Percentiles rank a stretch among this genome's conserved stretches.
Evolutionary conservation across 2,113 vertebrate species (phyloP).

Genomic region (Ptilonorhynchus violaceus): DNA sequence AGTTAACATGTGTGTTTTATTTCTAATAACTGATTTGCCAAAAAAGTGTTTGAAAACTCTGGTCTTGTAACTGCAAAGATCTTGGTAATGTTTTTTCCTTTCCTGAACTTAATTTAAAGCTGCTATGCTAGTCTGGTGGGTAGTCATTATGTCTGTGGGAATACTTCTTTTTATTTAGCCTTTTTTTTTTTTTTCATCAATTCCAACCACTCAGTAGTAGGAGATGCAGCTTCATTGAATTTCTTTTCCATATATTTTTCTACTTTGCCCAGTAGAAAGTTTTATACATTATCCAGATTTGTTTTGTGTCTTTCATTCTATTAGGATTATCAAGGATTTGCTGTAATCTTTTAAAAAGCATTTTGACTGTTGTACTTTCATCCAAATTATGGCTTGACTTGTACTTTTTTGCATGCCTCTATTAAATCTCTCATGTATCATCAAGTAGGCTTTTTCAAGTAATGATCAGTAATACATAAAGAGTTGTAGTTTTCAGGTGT

Average conservation of each 20-base stretch:
- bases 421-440: not conserved
- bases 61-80: not conserved
- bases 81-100: not conserved
- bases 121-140: not conserved
- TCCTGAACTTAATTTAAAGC: not conserved
- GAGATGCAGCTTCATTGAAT: not conserved
- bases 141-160: not conserved
- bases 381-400: not conserved
- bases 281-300: not conserved
- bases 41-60: not conserved
- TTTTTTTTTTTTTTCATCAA: not conserved
- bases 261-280: not conserved
- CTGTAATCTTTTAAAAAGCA: not conserved
- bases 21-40: slow-evolving; percentile 6
- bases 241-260: not conserved
- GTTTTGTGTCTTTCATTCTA: not conserved
- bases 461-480: not conserved
- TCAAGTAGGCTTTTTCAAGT: not conserved
- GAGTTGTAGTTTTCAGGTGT: not conserved
- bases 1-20: not conserved
- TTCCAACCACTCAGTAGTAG: not conserved
- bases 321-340: not conserved
- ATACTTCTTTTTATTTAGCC: not conserved
- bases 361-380: not conserved
- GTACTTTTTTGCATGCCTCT: not conserved